Evolutionary conservation across 1,140 invertebrate genomes (phyloP), one percentile per base, ranked within the genome.

Genomic region (Aphelinus atriplicis): DNA sequence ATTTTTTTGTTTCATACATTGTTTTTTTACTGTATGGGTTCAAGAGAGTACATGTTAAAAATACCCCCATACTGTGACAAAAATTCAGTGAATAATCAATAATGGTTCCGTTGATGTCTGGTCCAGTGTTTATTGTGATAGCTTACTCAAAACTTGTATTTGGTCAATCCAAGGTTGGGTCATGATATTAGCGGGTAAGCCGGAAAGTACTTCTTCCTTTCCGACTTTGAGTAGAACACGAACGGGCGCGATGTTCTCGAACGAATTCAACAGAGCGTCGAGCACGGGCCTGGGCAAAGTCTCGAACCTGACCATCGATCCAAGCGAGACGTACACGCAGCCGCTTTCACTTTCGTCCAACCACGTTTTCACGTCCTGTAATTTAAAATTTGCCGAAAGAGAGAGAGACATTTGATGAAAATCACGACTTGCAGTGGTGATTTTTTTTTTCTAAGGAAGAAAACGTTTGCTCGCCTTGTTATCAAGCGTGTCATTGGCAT

Each of bases 291-390:
- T 79, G 67, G 81, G 75, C 80, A 87, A 67, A 83, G 89, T 82
- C 90, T 91, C 89, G 86, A 92, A 88, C 89, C 91, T 90, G 86
- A 92, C 84, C 82, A 91, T 90, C 5, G 93, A 92, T n/a, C 94
- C 94, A 81, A 94, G 90, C 78, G 91, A 92, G 73, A 94, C 92
- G 74, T 92, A 92, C 61, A 95, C 89, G 6, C 93, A 91, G 1
- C 93, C 93, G 75, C 93, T 83, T 75, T 90, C 85, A 50, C 92
- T 90, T 76, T 90, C 90, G 76, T 93, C 91, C 45, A 94, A 83
- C 82, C 92, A 91, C 72, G 91, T 90, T 79, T 92, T 87, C 3
- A 94, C 80, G 65, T 92, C 91, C 91, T 93, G 9, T 9, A 53
- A 3, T 53, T 26, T 26, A 26, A 26, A 26, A 26, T 26, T 26